These are phyloP conservation scores for Drosophila prosaltans DNA, from an alignment of 1,140 invertebrate genomes.

Conservation along the genomic window DNA sequence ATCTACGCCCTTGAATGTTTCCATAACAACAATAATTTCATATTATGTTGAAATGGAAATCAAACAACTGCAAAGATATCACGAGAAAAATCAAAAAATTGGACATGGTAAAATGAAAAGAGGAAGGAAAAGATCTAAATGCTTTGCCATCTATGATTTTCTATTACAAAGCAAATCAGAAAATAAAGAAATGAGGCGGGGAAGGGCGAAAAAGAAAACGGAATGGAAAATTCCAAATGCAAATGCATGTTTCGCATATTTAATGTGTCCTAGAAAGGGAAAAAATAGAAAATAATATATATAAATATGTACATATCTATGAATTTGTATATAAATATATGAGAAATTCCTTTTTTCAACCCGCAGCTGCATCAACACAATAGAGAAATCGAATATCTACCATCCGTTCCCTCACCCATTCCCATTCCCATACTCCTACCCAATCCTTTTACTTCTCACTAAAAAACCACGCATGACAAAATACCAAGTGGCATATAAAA, in stretches of 20 bases:
- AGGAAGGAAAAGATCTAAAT: slow-evolving; percentile 9
- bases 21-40: slow-evolving; percentile 53
- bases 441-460: slow-evolving; percentile 16
- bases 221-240: slow-evolving; percentile 59
- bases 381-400: slow-evolving; percentile 37
- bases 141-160: neutral
- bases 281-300: neutral
- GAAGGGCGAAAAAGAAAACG: no score
- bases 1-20: slow-evolving; percentile 6
- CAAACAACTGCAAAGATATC: slow-evolving; percentile 41
- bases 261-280: slow-evolving; percentile 46
- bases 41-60: slow-evolving; percentile 52
- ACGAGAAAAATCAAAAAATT: slow-evolving; percentile 47
- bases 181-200: neutral
- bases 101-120: slow-evolving; percentile 5
- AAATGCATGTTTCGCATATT: slow-evolving; percentile 72
- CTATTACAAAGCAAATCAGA: neutral
- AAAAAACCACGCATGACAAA: slow-evolving; percentile 78
- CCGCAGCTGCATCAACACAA: slow-evolving; percentile 69
- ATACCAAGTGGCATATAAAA: slow-evolving; percentile 66
- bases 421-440: slow-evolving; percentile 6
- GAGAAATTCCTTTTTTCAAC: slow-evolving; percentile 57
- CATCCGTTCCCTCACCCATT: neutral
- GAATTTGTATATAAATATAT: slow-evolving; percentile 18
- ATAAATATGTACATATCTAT: slow-evolving; percentile 6